Percentiles rank a stretch among this genome's conserved stretches.
These are phyloP conservation scores for Hanleya hanleyi DNA, from an alignment of 2,888 invertebrate genomes.

Conservation along the genomic window DNA sequence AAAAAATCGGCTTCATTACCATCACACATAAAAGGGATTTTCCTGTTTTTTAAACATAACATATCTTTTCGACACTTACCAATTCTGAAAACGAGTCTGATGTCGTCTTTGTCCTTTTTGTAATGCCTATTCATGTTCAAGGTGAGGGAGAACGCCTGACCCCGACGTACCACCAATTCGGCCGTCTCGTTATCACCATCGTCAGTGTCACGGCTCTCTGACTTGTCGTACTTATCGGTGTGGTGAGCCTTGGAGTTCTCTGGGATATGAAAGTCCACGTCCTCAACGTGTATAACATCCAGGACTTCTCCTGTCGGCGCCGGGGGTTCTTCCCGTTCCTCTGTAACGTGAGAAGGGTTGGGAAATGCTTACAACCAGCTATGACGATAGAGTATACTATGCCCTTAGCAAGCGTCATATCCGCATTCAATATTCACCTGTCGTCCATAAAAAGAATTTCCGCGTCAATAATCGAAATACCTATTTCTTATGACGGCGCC, in stretches of 20 bases:
- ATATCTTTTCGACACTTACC: constrained; percentile 36
- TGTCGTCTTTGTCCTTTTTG: constrained; percentile 41
- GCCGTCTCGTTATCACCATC: background rate
- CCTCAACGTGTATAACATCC: constrained; percentile 51
- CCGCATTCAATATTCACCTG: no score
- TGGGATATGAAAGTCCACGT: constrained; percentile 81
- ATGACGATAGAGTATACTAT: no score
- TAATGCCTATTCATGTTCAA: constrained; percentile 48
- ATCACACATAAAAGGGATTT: no score
- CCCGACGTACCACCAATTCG: constrained; percentile 75
- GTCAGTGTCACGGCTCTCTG: background rate
- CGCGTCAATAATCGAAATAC: no score
- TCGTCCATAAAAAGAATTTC: no score
- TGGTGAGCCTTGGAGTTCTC: constrained; percentile 79
- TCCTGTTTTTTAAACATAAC: no score
- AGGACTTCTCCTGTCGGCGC: constrained; percentile 30
- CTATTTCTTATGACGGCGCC: no score
- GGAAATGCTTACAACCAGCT: no score
- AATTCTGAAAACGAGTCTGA: constrained; percentile 42
- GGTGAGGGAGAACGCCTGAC: constrained; percentile 47
- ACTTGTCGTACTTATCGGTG: constrained; percentile 45
- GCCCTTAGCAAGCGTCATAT: no score
- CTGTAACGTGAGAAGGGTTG: no score
- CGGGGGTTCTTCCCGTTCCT: background rate
- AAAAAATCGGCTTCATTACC: no score